phyloP scores from a whole-genome alignment of 2,797 vertebrate genomes.

The Sebastes hubbsi region DNA sequence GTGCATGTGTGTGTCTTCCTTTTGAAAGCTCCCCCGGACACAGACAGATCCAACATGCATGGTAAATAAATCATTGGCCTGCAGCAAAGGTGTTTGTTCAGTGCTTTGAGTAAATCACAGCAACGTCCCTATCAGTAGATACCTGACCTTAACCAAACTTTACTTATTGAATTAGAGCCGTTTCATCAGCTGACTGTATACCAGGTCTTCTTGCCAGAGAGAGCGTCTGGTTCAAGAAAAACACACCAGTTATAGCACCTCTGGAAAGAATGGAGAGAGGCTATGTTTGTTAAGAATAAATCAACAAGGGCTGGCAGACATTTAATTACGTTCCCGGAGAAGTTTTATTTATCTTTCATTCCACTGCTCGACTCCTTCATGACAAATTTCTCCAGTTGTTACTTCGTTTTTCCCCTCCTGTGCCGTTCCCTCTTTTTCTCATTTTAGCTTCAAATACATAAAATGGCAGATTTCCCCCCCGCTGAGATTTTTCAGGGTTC shows the following conservation, averaged over 20 bases:
- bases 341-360: slow-evolving; percentile 75
- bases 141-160: slow-evolving; percentile 35
- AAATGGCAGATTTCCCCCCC: slow-evolving; percentile 43
- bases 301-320: slow-evolving; percentile 73
- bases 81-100: slow-evolving; percentile 49
- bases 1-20: slow-evolving; percentile 23
- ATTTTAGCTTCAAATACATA: slow-evolving; percentile 44
- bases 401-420: background rate
- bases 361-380: slow-evolving; percentile 48
- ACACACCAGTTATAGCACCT: slow-evolving; percentile 68
- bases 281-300: slow-evolving; percentile 79
- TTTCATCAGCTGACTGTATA: slow-evolving; percentile 58
- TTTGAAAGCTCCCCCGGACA: slow-evolving; percentile 41
- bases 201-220: slow-evolving; percentile 29
- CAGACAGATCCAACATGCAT: slow-evolving; percentile 22
- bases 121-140: slow-evolving; percentile 43
- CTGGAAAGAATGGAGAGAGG: slow-evolving; percentile 71
- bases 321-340: slow-evolving; percentile 75
- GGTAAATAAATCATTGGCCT: slow-evolving; percentile 52
- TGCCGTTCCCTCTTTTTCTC: background rate
- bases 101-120: slow-evolving; percentile 54
- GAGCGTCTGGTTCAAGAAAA: slow-evolving; percentile 66
- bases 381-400: slow-evolving; percentile 58
- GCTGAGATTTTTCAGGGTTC: slow-evolving; percentile 18
- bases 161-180: slow-evolving; percentile 50